Conservation (phyloP, 2,888 invertebrate genomes). For the Willowsia nigromaculata region DNA sequence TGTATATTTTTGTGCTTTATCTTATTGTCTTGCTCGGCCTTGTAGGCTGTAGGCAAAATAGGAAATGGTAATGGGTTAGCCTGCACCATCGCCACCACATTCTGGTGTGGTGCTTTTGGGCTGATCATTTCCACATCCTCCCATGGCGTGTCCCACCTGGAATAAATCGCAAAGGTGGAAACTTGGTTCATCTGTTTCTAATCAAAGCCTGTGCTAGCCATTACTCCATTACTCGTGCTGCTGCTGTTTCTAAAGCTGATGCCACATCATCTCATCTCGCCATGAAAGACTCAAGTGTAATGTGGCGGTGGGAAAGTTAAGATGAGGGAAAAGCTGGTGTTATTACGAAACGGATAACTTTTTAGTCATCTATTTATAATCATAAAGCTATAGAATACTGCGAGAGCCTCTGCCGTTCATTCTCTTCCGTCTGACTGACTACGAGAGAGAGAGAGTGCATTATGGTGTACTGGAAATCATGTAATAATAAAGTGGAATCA, state of each 20-base stretch:
- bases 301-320: constrained; percentile 15
- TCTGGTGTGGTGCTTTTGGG: background rate
- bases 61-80: background rate
- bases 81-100: background rate
- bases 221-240: no score
- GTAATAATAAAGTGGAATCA: constrained; percentile 21
- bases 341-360: background rate
- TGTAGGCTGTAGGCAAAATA: no score
- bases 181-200: constrained; percentile 52
- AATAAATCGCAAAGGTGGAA: constrained; percentile 21
- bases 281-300: no score
- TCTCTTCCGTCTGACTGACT: background rate
- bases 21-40: background rate
- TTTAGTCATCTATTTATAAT: no score
- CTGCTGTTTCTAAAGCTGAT: no score
- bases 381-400: no score
- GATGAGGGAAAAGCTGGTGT: background rate
- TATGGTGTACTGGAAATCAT: constrained; percentile 13
- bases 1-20: no score
- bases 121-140: constrained; percentile 17
- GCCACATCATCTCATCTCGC: background rate
- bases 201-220: no score
- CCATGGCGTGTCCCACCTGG: constrained; percentile 37
- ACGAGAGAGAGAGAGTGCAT: background rate
- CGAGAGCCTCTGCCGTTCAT: background rate